Evolutionary conservation across 2,113 vertebrate species (phyloP), one percentile per base, ranked within the genome.

Genomic region (Oreotrochilus melanogaster): DNA sequence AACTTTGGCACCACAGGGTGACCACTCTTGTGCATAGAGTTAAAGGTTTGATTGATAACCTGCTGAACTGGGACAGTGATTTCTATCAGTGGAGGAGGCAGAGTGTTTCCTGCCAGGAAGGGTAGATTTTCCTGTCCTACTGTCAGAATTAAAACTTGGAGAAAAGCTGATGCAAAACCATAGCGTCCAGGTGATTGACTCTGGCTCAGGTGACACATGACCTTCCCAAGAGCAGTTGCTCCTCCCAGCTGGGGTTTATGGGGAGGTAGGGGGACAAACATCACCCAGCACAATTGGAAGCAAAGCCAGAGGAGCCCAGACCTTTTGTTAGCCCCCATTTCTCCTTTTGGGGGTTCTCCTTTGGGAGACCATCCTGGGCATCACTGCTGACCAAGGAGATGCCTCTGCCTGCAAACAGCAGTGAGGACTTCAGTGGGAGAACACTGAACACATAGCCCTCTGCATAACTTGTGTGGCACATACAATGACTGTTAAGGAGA

Each of bases 121-220:
- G 45, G 4, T 4, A 27, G 18, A 31, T 62, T 88, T 82, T 82
- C 28, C 56, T 75, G 33, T 89, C 37, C 18, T 72, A 24, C 61
- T 53, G 3, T 1, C 5, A 54, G 45, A 69, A 48, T 9, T 33
- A 35, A 61, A 57, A 18, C 30, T 27, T 21, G 51, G 42, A 66
- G 81, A 61, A 78, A 62, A 76, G 81, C 60, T 56, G 72, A 24
- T 30, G 28, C 0, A 2, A 47, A 80, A 23, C 64, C 0, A 0
- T 69, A 33, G 24, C 39, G 27, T 43, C 22, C 54, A 62, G 5
- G n/a, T 69, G 50, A 33, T 4, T 25, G 25, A 62, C 37, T 61
- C 84, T 1, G 11, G n/a, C 61, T 88, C 0, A 1, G 17, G 45
- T 45, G 61, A 25, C 58, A 21, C 45, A 31, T 0, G 0, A 28